Base-by-base conservation (phyloP, 2,797 vertebrate species). In the Crenuchus spilurus region DNA sequence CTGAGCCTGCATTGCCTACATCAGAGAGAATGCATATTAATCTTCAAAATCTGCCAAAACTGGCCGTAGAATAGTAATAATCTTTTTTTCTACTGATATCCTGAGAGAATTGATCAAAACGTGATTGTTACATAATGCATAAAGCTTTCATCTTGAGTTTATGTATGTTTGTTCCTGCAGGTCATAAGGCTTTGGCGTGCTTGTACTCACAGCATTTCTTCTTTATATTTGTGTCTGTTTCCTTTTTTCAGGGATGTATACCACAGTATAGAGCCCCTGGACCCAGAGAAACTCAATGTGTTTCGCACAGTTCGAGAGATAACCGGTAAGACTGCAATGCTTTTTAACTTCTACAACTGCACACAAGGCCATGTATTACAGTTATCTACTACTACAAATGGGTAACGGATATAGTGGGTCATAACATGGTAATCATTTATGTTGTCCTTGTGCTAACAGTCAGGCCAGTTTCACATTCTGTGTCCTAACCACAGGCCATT, bases 241-340 rank as follows among this genome's bases (percentile, higher is more conserved):
- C 70, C 6, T 57, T 72, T 48, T 74, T 54, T 16, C 85, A 99
- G 97, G 70, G 97, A 99, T 62, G 95, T 94, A 0, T 99, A 99
- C 84, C 97, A 98, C 87, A 94, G 94, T 39, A 97, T 99, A 0
- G 94, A 95, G 61, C 95, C 97, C 4, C 86, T 99, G 88, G 96
- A 99, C 77, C 97, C 97, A 6, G 96, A 98, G 83, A 98, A 99
- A 83, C 91, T 99, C 63, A 97, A 93, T 26, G 92, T 98, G 13
- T 99, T 99, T 78, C 94, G 93, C 78, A 98, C 96, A 0, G 97
- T 99, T 75, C 91, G 96, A 79, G 98, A 99, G 87, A 95, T 99
- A 86, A 99, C 98, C 89, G 98, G 98, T 98, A 76, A 82, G 86
- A 63, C n/a, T n/a, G n/a, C n/a, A n/a, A n/a, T n/a, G n/a, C n/a